phyloP scores from a whole-genome alignment of 2,888 invertebrate genomes.

The Eubasilissa splendida region DNA sequence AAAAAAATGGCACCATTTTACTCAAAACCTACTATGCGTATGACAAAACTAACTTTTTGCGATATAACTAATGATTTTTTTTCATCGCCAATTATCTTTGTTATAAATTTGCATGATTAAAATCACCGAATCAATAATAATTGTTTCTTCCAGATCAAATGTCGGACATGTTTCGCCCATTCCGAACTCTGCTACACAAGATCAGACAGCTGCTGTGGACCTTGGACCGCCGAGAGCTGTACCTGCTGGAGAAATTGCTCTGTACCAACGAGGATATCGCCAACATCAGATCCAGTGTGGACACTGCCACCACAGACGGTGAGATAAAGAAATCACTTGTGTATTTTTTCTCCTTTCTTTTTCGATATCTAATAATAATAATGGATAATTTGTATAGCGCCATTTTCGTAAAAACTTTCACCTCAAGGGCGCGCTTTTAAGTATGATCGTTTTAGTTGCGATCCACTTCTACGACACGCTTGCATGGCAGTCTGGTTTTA shows the following conservation, averaged over 20 bases:
- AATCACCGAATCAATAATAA: neutral
- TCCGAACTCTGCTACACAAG: constrained; percentile 89
- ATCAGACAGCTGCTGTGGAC: constrained; percentile 94
- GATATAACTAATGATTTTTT: too few relatives aligned
- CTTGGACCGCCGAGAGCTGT: constrained; percentile 86
- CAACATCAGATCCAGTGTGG: constrained; percentile 63
- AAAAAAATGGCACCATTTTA: too few relatives aligned
- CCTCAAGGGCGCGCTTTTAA: too few relatives aligned
- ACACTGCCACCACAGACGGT: constrained; percentile 44
- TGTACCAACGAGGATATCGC: constrained; percentile 91
- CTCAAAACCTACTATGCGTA: too few relatives aligned
- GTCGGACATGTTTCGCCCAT: constrained; percentile 98
- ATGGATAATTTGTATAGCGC: too few relatives aligned
- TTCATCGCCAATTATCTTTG: neutral
- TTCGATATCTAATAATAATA: too few relatives aligned
- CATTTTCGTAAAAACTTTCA: too few relatives aligned
- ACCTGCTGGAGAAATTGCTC: constrained; percentile 88
- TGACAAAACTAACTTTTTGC: too few relatives aligned
- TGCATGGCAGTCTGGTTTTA: too few relatives aligned
- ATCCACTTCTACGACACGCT: too few relatives aligned
- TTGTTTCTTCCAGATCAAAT: constrained; percentile 76
- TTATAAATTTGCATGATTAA: neutral
- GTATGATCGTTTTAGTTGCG: too few relatives aligned
- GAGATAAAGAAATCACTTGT: neutral
- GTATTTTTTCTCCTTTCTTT: too few relatives aligned